These are phyloP conservation scores for Acleris holmiana DNA, from an alignment of 2,888 invertebrate genomes.

Conservation along the genomic window DNA sequence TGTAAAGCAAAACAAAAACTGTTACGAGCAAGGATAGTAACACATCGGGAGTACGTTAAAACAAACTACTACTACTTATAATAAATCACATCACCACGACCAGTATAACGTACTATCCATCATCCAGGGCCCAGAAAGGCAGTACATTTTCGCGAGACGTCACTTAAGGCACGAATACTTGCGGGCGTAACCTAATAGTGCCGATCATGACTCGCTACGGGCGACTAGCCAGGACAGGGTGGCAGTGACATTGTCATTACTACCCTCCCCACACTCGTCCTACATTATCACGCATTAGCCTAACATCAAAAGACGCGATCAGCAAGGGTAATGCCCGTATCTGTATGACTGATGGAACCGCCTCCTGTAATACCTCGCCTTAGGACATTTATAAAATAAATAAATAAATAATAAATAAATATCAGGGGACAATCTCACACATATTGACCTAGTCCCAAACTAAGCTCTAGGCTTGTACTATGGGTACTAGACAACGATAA, in stretches of 20 bases:
- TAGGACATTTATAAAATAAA: slow-evolving; percentile 35
- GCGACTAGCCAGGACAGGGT: background rate
- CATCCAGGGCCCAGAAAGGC: background rate
- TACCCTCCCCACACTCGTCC: slow-evolving; percentile 33
- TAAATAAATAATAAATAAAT: no score
- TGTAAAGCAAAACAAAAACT: no score
- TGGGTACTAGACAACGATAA: no score
- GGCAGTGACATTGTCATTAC: slow-evolving; percentile 20
- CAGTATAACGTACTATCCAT: slow-evolving; percentile 12
- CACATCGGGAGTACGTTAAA: background rate
- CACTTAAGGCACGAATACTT: slow-evolving; percentile 6
- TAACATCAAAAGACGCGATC: slow-evolving; percentile 54
- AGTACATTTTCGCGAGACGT: slow-evolving; percentile 19
- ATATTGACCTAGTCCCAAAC: no score
- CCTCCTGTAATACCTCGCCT: slow-evolving; percentile 33
- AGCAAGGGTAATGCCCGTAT: slow-evolving; percentile 44
- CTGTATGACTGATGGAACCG: slow-evolving; percentile 46
- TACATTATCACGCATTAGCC: slow-evolving; percentile 56
- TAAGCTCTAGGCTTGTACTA: no score
- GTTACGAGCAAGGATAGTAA: no score
- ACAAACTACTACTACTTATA: background rate
- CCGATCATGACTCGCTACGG: slow-evolving; percentile 7
- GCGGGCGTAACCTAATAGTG: slow-evolving; percentile 25
- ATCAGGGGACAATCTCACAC: no score
- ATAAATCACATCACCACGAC: slow-evolving; percentile 16